Base-by-base conservation (phyloP, 2,113 vertebrate species). In the Tychaedon coryphoeus region DNA sequence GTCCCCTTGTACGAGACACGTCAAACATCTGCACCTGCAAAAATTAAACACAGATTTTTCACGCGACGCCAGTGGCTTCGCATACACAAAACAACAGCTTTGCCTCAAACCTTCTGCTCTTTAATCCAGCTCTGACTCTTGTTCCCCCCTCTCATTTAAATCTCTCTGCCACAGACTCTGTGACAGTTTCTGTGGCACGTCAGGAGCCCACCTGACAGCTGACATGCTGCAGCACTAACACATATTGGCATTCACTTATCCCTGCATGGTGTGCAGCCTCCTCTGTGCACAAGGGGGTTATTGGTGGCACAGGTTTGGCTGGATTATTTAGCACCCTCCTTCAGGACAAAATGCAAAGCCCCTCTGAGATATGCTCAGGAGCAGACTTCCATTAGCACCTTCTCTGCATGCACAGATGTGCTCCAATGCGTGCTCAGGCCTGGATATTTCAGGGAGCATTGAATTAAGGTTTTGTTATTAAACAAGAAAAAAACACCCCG, bases 1-100 rank as follows among this genome's bases (percentile, higher is more conserved):
- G 56, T 86, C 51, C 87, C 81, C 67, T 80, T 19, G 73, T 9
- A 13, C 47, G 80, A 53, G 1, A 88, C 40, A 89, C 45, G 88
- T 74, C 64, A 88, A 79, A 86, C 62, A 78, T 28, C 65, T 82
- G 57, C 62, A 88, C 83, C 92, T 96, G 93, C 20, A 85, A 93
- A 96, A 95, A 73, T 72, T 79, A 90, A 96, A 91, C 54, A 82
- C 70, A 95, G 58, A 14, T 86, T 95, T 36, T 97, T 89, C 88
- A 89, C 43, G 36, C 53, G 76, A 28, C 29, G 28, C 69, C 57
- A 36, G 17, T 17, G 34, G 43, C 36, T 94, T 88, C 75, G 62
- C 56, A 54, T 3, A 26, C 33, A 60, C 45, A 34, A 53, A 40
- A 71, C 36, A 88, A 61, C 0, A 48, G 13, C 3, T 76, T 90